phyloP scores from a whole-genome alignment of 2,888 invertebrate genomes.

The Caenorhabditis japonica region DNA sequence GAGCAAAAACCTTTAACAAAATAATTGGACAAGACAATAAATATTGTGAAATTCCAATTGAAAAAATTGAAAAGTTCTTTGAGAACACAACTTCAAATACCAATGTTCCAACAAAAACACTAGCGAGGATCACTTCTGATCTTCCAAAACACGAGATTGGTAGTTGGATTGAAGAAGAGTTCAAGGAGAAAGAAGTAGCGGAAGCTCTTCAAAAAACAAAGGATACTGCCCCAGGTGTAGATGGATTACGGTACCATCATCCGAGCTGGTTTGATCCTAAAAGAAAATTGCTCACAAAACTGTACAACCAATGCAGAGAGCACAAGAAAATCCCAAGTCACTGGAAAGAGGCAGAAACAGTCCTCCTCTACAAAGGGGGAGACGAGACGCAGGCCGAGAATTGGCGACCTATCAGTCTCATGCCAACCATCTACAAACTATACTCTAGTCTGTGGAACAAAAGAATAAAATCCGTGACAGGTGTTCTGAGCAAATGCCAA shows the following conservation, averaged over 20 bases:
- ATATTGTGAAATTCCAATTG: neutral
- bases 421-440: constrained; percentile 2
- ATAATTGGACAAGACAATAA: neutral
- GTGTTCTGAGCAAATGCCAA: neutral
- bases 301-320: neutral
- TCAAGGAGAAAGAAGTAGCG: neutral
- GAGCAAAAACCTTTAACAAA: neutral
- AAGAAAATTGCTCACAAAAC: neutral
- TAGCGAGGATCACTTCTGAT: neutral
- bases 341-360: constrained; percentile 12
- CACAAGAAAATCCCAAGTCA: constrained; percentile 4
- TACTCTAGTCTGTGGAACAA: neutral
- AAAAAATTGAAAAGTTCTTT: neutral
- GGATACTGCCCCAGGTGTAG: constrained; percentile 13
- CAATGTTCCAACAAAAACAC: neutral
- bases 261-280: neutral
- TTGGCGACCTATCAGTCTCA: constrained; percentile 8
- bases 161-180: neutral
- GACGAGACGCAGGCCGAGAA: neutral
- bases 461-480: neutral
- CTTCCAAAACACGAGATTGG: neutral
- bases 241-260: neutral
- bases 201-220: constrained; percentile 5
- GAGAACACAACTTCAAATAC: neutral
- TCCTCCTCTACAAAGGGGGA: neutral